Base-by-base conservation (phyloP, 2,888 invertebrate species). In the Melipona bicolor region DNA sequence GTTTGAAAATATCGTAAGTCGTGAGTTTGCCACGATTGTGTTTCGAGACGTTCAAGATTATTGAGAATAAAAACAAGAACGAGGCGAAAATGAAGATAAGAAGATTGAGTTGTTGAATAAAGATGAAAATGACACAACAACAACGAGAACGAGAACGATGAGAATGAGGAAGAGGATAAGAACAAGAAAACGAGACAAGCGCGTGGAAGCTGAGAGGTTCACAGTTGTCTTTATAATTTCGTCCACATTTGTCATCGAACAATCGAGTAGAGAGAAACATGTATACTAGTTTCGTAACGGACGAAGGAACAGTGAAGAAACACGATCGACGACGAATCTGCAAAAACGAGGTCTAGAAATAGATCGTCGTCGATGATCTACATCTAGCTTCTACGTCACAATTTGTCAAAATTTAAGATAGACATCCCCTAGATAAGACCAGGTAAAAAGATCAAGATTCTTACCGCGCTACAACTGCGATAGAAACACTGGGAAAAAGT, bases 201-300 rank as follows among this genome's bases (percentile, higher is more conserved):
- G 85, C 85, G 87, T 77, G 76, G 83, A 88, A 85, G 87, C 79
- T 87, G 89, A 88, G 88, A 88, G 85, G 87, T 85, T 85, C 77
- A 78, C 81, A 83, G 74, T 83, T 74, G 64, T 32, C 24, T n/a
- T 64, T 24, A 43, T 50, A 62, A 59, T 36, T 54, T 64, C 73
- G 77, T 73, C 86, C 72, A 86, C 71, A 54, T 75, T 84, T 59
- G 6, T 21, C 32, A 21, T 21, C 11, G 9, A 54, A 27, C 27
- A 6, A 21, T 68, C n/a, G 27, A 19, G 17, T 27, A 62, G 62
- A 32, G 27, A 19, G 27, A 32, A 27, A 27, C 27, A 11, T 21
- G 11, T 21, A 11, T 4, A 27, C 2, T 24, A 17, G 24, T 61
- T 61, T 24, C 62, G 19, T 32, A 19, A 19, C 19, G 64, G 64